Base-by-base conservation (phyloP, 2,888 invertebrate genomes). In the Punctoribates punctum region DNA sequence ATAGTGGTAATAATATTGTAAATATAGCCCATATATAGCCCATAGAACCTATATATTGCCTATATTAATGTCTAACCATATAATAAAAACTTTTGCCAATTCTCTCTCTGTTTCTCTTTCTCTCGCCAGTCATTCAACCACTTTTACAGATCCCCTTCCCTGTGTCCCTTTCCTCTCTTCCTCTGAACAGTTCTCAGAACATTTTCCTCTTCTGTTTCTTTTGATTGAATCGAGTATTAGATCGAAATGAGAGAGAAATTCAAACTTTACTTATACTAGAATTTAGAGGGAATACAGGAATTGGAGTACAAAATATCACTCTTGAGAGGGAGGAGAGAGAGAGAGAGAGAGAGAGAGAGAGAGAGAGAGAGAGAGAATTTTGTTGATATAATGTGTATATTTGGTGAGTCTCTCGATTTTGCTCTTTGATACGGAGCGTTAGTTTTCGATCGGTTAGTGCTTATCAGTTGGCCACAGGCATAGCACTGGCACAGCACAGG, bases 401-500 rank as follows among this genome's bases (percentile, higher is more conserved):
- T 62, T 29, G 62, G 62, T 62, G 6, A 1, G 29, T 62, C 15
- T 67, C 27, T 38, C 67, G 67, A 67, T 67, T 67, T 34, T 34
- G 67, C 67, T 67, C 67, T 38, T 67, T 67, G 67, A 67, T 67
- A 67, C 67, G 67, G 38, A 67, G 67, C 34, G 67, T 67, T 67
- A 67, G 67, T 29, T 73, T 72, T 73, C 73, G 73, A 73, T 73
- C 73, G 73, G 48, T 29, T 38, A 48, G 48, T 73, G 73, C 73
- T 73, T 73, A 73, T 73, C 73, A 73, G 73, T 54, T 51, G 54
- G 73, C 73, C 73, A 73, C 73, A 73, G 73, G 73, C 73, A 73
- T 20, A 60, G 60, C 27, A 54, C 13, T 48, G n/a, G 48, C 48
- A 48, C 48, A 54, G 54, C 54, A 60, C 60, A 60, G 29, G 27